Evolutionary conservation across 2,888 invertebrate genomes (phyloP).

Genomic region (Cheiracanthium punctorium): DNA sequence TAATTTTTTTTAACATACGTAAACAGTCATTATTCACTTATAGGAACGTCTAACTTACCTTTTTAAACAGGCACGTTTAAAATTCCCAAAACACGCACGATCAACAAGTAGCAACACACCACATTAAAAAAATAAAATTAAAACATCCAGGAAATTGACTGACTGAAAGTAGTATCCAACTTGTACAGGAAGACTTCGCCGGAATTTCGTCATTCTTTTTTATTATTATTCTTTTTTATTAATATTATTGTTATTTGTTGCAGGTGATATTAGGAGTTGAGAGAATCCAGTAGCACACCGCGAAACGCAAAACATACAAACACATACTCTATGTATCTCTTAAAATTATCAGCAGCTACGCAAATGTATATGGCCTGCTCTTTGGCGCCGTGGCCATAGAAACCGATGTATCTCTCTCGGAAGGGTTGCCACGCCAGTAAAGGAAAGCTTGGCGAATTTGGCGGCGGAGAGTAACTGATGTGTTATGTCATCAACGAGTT

Average conservation of each 20-base stretch:
- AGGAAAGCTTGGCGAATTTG: background rate
- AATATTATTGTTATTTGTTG: no score
- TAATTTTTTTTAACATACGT: no score
- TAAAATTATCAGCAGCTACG: background rate
- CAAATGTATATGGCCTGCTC: background rate
- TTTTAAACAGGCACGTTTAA: background rate
- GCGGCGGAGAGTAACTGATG: background rate
- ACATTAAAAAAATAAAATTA: background rate
- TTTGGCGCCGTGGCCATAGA: background rate
- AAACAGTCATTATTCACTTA: no score
- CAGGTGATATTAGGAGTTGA: no score
- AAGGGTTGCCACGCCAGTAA: background rate
- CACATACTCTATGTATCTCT: background rate
- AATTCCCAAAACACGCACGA: background rate
- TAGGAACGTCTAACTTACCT: background rate
- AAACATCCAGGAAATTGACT: background rate
- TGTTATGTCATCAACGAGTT: no score
- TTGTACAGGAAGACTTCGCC: background rate
- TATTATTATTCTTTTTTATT: no score
- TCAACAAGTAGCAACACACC: background rate
- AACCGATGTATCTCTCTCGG: background rate
- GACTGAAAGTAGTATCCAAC: background rate
- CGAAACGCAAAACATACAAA: background rate
- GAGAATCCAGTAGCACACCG: background rate
- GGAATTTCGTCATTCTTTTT: no score